Evolutionary conservation across 2,888 invertebrate genomes (phyloP), one percentile per base, ranked within the genome.

Genomic region (Aporophyla nigra): DNA sequence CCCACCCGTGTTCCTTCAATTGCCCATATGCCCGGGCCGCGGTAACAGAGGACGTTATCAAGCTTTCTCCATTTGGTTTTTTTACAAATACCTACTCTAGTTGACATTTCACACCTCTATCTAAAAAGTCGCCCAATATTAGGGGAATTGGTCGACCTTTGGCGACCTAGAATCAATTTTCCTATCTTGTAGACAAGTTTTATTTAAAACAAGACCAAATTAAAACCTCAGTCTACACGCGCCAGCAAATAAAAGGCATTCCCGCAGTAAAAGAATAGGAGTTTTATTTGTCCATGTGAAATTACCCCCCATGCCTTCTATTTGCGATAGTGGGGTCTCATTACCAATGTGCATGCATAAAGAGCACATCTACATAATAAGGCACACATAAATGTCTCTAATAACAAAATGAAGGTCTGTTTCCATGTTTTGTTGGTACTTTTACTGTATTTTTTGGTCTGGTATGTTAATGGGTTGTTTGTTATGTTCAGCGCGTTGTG

Each of bases 321-420:
- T 86, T 79, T 78, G 68, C 59, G 54, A 82, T 82, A 80, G 82
- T 59, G 62, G 76, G 46, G n/a, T 24, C 80, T 87, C 84, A 87
- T 87, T 87, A 87, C 87, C 77, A 2, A 87, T 87, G 87, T 87
- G 84, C 87, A 87, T 87, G 82, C 76, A 82, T 87, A 84, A 86
- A 73, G 21, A 63, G 65, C 4, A 72, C 66, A 84, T 86, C 76
- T 83, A 73, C 87, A 80, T 81, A 87, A 82, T 71, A 63, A 70
- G 65, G 74, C 54, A 67, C 58, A 62, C 58, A 83, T 73, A 80
- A 76, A 82, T 51, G 66, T 80, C 63, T 79, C 40, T 77, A 80
- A 80, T 86, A 87, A 82, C 76, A 70, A 56, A 66, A 80, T 49
- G 59, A 78, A 58, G 53, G 62, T 54, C 65, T 65, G 51, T 76